Base-by-base conservation (phyloP, 2,888 invertebrate genomes). In the Stenoptilia bipunctidactyla region DNA sequence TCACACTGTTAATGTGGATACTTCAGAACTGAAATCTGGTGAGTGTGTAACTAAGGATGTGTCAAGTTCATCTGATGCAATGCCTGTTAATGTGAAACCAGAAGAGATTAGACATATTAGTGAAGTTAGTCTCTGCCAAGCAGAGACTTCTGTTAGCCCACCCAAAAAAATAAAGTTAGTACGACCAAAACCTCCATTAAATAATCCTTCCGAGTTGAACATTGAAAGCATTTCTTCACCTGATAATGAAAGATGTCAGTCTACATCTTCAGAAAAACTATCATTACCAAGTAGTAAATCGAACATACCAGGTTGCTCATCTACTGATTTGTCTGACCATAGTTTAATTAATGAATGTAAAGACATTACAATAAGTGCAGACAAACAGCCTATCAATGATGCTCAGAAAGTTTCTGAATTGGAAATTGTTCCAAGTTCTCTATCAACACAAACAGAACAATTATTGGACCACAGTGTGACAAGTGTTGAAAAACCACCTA, bases 51-150 rank as follows among this genome's bases (percentile, higher is more conserved):
- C 66, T 41, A 83, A 83, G 56, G 79, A 76, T 71, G 83, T 83
- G 41, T 80, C 83, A 45, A 83, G 83, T 62, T 83, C 83, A 36
- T 83, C 83, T 36, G 83, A 83, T 61, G 70, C 74, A 48, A 66
- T 82, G 52, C 55, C 66, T 50, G 53, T 56, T 58, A 73, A 66
- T 66, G 56, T 63, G 53, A 75, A 70, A 55, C 66, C 67, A 55
- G 71, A 76, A 64, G 74, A 75, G 65, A 72, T 69, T 73, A 76
- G 70, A 66, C 72, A 67, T 66, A 53, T 77, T 68, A 77, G 70
- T 66, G 80, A 77, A 66, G 62, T 75, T 58, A 80, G 70, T 72
- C 64, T 80, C 67, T 79, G 80, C 71, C 74, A 77, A 76, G 79
- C 82, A 66, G 83, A 83, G 66, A 74, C 77, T 40, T 77, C 80